A percentile compares a stretch with the other conserved stretches of the same genome.
Evolutionary conservation across 2,888 invertebrate genomes (phyloP).

Genomic region (Archaeoteleia sp.): DNA sequence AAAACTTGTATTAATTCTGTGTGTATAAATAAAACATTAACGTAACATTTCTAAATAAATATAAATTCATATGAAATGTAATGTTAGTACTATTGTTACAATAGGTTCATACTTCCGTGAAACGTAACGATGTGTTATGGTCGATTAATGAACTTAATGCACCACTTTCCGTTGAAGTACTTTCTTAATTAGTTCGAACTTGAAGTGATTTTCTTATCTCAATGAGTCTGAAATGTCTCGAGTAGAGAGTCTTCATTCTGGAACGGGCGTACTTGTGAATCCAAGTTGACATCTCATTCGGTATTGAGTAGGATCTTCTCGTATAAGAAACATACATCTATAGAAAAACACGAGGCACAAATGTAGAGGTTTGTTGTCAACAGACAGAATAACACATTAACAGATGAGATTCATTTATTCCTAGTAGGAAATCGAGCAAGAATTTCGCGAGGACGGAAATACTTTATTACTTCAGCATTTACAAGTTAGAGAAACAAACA

Average conservation of each 20-base stretch:
- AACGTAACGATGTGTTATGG: conserved; percentile 17
- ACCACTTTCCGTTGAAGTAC: conserved; percentile 12
- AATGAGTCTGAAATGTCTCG: conserved; percentile 1
- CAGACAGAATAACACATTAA: conserved; percentile 8
- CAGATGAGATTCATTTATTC: conserved; percentile 3
- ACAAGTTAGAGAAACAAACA: not conserved
- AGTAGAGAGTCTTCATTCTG: not conserved
- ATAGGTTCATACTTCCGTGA: conserved; percentile 24
- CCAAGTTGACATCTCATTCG: conserved; percentile 2
- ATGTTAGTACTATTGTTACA: no score
- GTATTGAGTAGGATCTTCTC: conserved; percentile 3
- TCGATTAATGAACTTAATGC: conserved; percentile 21
- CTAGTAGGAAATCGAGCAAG: not conserved
- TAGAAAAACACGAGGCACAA: not conserved
- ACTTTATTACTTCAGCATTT: not conserved
- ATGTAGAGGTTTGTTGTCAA: not conserved
- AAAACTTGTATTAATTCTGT: no score
- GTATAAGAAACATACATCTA: conserved; percentile 9
- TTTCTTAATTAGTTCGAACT: conserved; percentile 26
- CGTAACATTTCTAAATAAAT: no score
- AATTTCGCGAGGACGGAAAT: not conserved
- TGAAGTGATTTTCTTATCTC: conserved; percentile 27
- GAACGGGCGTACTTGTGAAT: conserved; percentile 1
- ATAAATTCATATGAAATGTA: no score
- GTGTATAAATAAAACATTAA: no score